These are phyloP conservation scores for Macropus fuliginosus DNA, from an alignment of 2,797 vertebrate species.

Conservation along the genomic window DNA sequence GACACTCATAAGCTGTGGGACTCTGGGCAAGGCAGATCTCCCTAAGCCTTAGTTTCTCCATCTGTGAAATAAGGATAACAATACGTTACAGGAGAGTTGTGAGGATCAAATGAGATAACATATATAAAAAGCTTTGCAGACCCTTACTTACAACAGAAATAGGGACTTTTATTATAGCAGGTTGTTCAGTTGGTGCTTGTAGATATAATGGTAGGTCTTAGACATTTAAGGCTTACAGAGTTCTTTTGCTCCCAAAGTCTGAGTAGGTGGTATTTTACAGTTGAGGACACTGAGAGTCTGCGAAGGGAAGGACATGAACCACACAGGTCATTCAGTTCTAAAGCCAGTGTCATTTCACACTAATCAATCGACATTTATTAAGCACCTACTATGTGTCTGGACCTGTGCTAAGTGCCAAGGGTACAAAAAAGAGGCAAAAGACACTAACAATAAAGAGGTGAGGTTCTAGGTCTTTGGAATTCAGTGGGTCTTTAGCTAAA, in stretches of 20 bases:
- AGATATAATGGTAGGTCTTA: background rate
- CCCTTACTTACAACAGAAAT: background rate
- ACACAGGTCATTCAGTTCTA: background rate
- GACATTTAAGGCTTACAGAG: background rate
- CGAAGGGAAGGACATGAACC: background rate
- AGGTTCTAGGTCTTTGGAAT: background rate
- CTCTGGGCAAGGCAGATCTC: background rate
- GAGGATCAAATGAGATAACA: background rate
- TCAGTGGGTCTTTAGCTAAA: background rate
- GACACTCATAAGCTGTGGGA: background rate
- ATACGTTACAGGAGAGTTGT: background rate
- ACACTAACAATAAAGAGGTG: background rate
- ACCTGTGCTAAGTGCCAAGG: background rate
- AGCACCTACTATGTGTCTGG: background rate
- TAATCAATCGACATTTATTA: background rate
- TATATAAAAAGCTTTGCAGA: background rate
- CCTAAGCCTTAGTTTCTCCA: background rate
- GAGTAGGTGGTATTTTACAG: background rate
- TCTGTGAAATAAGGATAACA: background rate
- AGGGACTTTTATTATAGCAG: background rate
- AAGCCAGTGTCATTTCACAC: background rate
- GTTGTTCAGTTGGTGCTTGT: background rate
- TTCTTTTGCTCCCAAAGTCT: background rate
- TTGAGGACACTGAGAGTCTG: background rate
- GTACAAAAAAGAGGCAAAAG: background rate